phyloP scores from a whole-genome alignment of 2,113 vertebrate genomes.

The Laticauda colubrina region DNA sequence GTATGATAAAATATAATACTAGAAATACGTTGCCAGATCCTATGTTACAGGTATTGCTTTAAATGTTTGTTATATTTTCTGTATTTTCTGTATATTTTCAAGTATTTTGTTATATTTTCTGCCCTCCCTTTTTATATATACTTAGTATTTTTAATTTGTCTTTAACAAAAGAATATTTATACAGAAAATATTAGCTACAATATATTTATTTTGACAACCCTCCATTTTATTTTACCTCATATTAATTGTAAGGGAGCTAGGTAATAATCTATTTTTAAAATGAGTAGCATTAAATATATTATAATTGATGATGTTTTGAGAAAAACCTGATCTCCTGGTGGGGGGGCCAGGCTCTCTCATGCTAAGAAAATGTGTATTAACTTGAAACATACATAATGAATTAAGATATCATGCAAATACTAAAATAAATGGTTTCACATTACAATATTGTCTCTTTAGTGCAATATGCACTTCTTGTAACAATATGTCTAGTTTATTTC shows the following conservation, averaged over 20 bases:
- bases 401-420: not conserved
- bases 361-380: not conserved
- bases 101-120: not conserved
- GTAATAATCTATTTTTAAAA: not conserved
- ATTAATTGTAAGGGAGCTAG: not conserved
- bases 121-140: not conserved
- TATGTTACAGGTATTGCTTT: not conserved
- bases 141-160: not conserved
- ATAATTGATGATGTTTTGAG: not conserved
- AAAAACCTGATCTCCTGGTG: not conserved
- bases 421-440: not conserved
- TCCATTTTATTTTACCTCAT: not conserved
- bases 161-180: not conserved
- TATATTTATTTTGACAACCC: not conserved
- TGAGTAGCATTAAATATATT: not conserved
- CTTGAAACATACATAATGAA: not conserved
- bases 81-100: too few species aligned
- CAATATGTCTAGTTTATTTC: constrained; percentile 5
- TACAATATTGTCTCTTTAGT: not conserved
- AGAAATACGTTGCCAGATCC: not conserved
- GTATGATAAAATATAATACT: not conserved
- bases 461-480: not conserved
- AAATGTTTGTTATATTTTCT: not conserved
- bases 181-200: not conserved
- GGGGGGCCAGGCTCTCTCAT: not conserved